Conservation (phyloP, 2,888 invertebrate genomes). For the Punctoribates punctum region DNA sequence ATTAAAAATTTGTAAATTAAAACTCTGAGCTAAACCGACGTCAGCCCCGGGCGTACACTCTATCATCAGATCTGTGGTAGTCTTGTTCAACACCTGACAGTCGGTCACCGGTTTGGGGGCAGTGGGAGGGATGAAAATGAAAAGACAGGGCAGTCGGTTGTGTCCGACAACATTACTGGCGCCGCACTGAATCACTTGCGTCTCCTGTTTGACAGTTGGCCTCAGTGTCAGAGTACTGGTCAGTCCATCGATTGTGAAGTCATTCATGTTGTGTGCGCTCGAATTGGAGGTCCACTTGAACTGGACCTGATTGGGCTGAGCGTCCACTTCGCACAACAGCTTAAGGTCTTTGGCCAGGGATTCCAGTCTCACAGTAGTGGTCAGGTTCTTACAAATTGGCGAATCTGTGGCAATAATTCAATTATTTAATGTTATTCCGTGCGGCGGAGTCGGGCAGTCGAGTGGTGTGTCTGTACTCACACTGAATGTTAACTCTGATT, state of each 20-base stretch:
- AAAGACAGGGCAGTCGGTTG: neutral
- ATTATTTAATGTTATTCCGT: neutral
- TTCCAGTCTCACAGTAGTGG: neutral
- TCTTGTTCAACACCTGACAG: neutral
- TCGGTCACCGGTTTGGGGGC: neutral
- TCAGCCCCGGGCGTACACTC: slow-evolving; percentile 33
- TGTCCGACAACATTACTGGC: slow-evolving; percentile 2
- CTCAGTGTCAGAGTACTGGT: slow-evolving; percentile 13
- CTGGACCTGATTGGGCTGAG: neutral
- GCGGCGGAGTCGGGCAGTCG: neutral
- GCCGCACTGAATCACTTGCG: neutral
- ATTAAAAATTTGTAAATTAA: slow-evolving; percentile 26
- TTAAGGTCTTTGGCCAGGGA: neutral
- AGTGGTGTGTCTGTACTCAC: neutral
- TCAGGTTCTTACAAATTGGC: neutral
- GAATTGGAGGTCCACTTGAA: slow-evolving; percentile 6
- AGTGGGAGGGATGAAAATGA: neutral
- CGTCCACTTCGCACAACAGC: slow-evolving; percentile 6
- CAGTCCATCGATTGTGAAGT: neutral
- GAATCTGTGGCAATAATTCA: slow-evolving; percentile 3
- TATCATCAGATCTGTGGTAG: neutral
- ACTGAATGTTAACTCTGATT: neutral
- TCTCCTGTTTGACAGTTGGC: neutral
- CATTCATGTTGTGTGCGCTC: neutral
- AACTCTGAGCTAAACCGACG: slow-evolving; percentile 22